Evolutionary conservation across 2,888 invertebrate species (phyloP).

Genomic region (Drosophila fungiperda): DNA sequence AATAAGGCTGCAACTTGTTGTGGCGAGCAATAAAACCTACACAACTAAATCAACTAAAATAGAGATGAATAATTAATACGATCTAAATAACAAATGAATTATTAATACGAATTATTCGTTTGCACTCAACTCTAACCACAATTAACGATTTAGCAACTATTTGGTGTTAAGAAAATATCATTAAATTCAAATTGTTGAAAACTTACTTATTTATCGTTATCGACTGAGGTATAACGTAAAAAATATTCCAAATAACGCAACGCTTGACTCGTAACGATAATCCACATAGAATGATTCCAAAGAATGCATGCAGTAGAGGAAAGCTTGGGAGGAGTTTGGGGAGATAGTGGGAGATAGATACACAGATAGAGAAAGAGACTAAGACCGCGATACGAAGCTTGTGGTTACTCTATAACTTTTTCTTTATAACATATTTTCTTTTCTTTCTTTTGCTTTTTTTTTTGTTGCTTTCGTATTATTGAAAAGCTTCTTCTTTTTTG

Average conservation of each 20-base stretch:
- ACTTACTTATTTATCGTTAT: slow-evolving; percentile 83
- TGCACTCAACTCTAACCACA: not conserved
- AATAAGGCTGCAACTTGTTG: slow-evolving; percentile 31
- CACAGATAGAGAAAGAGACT: slow-evolving; percentile 11
- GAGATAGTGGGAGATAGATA: slow-evolving; percentile 3
- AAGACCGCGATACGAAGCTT: slow-evolving; percentile 42
- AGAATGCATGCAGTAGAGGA: slow-evolving; percentile 73
- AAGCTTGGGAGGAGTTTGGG: slow-evolving; percentile 8
- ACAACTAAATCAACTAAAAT: slow-evolving; percentile 31
- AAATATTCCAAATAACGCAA: slow-evolving; percentile 76
- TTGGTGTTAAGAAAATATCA: not conserved
- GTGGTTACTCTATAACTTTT: slow-evolving; percentile 50
- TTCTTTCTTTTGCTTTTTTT: slow-evolving; percentile 27
- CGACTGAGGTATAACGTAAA: slow-evolving; percentile 80
- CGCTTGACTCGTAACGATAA: slow-evolving; percentile 49
- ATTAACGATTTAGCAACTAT: not conserved
- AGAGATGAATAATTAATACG: not conserved
- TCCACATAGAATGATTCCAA: slow-evolving; percentile 79
- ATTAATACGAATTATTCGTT: not conserved
- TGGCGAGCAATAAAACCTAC: slow-evolving; percentile 4
- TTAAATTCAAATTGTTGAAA: not conserved
- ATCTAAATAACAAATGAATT: not conserved
- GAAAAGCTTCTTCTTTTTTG: slow-evolving; percentile 39
- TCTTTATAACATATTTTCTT: slow-evolving; percentile 55
- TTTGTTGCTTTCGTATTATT: slow-evolving; percentile 48